Percentiles rank a stretch among this genome's conserved stretches.
Evolutionary conservation across 2,888 invertebrate species (phyloP).

Genomic region (Belgica antarctica): DNA sequence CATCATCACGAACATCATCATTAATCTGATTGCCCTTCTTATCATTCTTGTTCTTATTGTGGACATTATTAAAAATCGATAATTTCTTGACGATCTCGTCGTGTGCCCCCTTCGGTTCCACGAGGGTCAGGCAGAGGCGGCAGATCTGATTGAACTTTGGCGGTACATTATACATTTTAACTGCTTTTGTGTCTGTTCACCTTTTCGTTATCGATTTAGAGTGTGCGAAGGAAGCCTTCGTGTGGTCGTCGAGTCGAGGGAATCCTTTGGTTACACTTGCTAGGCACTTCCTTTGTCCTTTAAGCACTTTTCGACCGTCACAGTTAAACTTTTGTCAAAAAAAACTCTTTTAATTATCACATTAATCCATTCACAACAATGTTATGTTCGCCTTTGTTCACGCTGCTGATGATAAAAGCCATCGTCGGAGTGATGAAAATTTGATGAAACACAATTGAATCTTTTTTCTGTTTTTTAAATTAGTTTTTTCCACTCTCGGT

Average conservation of each 20-base stretch:
- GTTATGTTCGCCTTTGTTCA: slow-evolving; percentile 36
- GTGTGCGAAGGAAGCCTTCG: too few relatives aligned
- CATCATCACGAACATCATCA: slow-evolving; percentile 18
- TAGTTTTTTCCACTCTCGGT: not conserved
- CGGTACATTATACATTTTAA: slow-evolving; percentile 89
- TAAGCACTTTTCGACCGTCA: not conserved
- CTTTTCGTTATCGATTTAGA: slow-evolving; percentile 7
- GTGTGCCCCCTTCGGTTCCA: slow-evolving; percentile 59
- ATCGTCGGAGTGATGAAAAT: slow-evolving; percentile 28
- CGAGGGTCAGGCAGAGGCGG: slow-evolving; percentile 86
- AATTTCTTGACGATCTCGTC: slow-evolving; percentile 66
- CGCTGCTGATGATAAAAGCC: slow-evolving; percentile 38
- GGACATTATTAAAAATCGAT: slow-evolving; percentile 50
- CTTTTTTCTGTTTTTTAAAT: not conserved
- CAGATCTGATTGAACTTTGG: slow-evolving; percentile 90
- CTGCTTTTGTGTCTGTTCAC: slow-evolving; percentile 55
- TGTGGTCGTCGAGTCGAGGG: too few relatives aligned
- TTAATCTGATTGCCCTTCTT: slow-evolving; percentile 10
- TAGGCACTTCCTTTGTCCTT: slow-evolving; percentile 32
- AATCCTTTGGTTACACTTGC: slow-evolving; percentile 1
- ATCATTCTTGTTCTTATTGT: slow-evolving; percentile 21
- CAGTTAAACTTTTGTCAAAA: not conserved
- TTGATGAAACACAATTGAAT: slow-evolving; percentile 39
- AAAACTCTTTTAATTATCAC: slow-evolving; percentile 37
- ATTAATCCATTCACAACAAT: slow-evolving; percentile 42